Evolutionary conservation across 1,140 invertebrate species (phyloP), one percentile per base, ranked within the genome.

Genomic region (Solen grandis): DNA sequence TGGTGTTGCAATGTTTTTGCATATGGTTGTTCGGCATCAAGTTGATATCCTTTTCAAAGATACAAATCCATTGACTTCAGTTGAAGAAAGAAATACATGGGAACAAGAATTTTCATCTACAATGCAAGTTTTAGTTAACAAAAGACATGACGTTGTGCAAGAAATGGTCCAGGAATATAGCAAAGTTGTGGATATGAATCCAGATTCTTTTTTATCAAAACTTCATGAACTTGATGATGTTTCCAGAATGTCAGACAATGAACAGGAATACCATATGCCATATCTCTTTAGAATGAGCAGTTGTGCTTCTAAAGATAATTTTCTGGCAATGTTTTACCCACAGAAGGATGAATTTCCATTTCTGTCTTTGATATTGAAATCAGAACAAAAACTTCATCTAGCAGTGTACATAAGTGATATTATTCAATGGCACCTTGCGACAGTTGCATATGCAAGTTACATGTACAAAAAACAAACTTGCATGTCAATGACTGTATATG

Each of bases 401-500:
- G 59, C 73, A 65, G 35, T n/a, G 25, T 60, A 75, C 31, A 65
- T 65, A 2, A 19, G 31, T 5, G 65, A 33, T 31, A 36, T 75
- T 36, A 27, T 75, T 63, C 38, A 63, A n/a, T 75, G 73, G 73
- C 73, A 75, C 16, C 14, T 27, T 10, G 36, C 73, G 54, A 52
- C 59, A 25, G 60, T 75, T 16, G 59, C 59, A 10, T 50, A 75
- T 63, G 59, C 59, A 52, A 75, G 46, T 65, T 75, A 75, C 35
- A 75, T 52, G 31, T 14, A 63, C 5, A 75, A 65, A 33, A 41
- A 35, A 19, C 19, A 52, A 3, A 60, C 46, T n/a, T 75, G 73
- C 41, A 29, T 35, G 0, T 31, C 14, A 60, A 75, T 63, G 73
- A 75, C 59, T 14, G 73, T 52, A 0, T 31, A 50, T 41, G 73